Evolutionary conservation across 2,888 invertebrate genomes (phyloP).

Genomic region (Coelogynopora nodosa): DNA sequence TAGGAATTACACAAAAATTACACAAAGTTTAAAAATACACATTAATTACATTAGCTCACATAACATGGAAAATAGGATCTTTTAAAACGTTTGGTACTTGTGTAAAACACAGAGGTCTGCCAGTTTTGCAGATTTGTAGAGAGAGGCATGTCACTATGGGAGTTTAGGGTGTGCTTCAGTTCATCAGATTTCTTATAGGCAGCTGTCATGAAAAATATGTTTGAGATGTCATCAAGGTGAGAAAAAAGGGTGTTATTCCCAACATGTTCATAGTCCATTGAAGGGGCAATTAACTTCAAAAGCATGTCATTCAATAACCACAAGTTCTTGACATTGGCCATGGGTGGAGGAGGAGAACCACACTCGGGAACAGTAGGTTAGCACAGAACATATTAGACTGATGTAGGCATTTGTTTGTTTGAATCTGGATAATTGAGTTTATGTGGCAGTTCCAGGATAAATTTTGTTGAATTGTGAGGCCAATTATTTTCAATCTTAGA

Average conservation of each 20-base stretch:
- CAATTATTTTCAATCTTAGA: neutral
- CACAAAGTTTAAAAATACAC: no score
- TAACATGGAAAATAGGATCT: neutral
- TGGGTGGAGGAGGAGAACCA: no score
- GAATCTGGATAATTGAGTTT: neutral
- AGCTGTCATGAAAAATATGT: neutral
- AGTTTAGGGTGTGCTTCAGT: neutral
- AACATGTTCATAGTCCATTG: neutral
- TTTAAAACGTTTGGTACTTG: neutral
- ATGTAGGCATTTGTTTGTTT: neutral
- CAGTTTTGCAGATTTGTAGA: neutral
- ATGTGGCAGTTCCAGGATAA: neutral
- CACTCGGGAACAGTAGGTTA: neutral
- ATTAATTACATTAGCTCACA: no score
- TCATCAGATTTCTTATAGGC: neutral
- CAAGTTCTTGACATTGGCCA: no score
- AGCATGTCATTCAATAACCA: neutral
- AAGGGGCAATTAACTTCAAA: neutral
- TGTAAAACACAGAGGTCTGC: neutral
- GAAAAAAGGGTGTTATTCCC: neutral
- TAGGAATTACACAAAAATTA: no score
- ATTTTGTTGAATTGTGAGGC: neutral
- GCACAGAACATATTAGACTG: neutral
- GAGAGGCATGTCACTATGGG: neutral
- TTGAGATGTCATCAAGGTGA: neutral